Evolutionary conservation across 2,113 vertebrate species (phyloP).

Genomic region (Lontra canadensis): DNA sequence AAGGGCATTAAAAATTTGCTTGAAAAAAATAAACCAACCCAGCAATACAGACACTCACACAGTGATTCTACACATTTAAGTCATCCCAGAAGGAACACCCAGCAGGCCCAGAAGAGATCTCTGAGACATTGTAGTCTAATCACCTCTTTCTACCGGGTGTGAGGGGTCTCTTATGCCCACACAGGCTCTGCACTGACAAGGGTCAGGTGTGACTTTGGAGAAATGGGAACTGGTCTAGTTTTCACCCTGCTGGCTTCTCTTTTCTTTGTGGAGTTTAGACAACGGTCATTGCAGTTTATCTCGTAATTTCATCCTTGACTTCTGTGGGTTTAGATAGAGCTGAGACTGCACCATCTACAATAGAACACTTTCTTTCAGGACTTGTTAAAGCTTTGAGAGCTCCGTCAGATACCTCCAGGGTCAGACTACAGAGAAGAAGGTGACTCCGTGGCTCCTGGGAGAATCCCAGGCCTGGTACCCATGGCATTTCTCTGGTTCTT

Average conservation of each 20-base stretch:
- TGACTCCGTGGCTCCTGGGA: neutral
- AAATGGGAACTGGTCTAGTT: neutral
- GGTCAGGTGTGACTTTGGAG: neutral
- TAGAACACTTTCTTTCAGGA: neutral
- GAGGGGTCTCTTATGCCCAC: neutral
- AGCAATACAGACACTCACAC: neutral
- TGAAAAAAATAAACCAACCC: too few relatives aligned
- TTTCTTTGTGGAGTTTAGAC: constrained; percentile 3
- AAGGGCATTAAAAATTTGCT: too few relatives aligned
- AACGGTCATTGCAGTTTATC: neutral
- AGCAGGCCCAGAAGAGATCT: neutral
- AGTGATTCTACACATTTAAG: neutral
- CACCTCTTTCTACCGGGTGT: neutral
- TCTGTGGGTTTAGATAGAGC: neutral
- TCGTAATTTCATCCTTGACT: neutral
- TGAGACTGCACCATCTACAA: neutral
- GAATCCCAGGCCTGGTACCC: neutral
- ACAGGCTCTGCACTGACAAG: neutral
- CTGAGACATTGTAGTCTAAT: neutral
- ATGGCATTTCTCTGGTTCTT: neutral
- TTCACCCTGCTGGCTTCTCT: neutral
- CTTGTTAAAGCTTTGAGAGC: neutral
- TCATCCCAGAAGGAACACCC: neutral
- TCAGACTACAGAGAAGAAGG: neutral
- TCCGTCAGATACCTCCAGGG: neutral